These are phyloP conservation scores for Centropus unirufus DNA, from an alignment of 2,113 vertebrate species.

Conservation along the genomic window DNA sequence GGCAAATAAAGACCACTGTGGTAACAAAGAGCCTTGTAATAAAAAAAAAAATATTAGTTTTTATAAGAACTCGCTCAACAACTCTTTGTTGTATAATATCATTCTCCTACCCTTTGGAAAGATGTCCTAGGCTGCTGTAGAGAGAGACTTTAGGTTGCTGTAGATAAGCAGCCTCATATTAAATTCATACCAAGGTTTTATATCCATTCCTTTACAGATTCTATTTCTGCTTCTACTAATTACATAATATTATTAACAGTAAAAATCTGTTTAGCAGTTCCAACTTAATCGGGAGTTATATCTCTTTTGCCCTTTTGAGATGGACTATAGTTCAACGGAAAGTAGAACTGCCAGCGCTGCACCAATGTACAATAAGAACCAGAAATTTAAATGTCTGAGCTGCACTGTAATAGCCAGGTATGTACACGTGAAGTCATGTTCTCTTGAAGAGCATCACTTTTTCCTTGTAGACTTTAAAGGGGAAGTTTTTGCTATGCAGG, in stretches of 20 bases:
- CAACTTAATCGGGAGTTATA: neutral
- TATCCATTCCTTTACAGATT: neutral
- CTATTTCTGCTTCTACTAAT: neutral
- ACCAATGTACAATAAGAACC: neutral
- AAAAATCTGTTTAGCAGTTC: neutral
- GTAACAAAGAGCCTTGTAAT: neutral
- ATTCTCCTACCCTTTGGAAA: neutral
- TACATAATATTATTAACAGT: neutral
- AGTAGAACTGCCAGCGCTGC: neutral
- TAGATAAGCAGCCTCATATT: neutral
- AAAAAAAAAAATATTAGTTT: neutral
- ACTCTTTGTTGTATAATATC: neutral
- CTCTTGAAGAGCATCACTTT: neutral
- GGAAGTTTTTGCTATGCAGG: neutral
- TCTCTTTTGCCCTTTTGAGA: neutral
- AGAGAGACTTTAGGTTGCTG: neutral
- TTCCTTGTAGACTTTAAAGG: neutral
- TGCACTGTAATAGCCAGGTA: neutral
- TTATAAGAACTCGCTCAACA: neutral
- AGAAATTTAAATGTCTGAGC: neutral
- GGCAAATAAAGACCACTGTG: neutral
- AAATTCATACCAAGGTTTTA: neutral
- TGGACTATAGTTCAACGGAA: neutral
- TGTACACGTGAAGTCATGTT: neutral
- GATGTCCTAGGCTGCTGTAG: neutral